Percentiles rank a stretch among this genome's conserved stretches.
phyloP scores from a whole-genome alignment of 2,797 vertebrate species.

The Carduelis carduelis region DNA sequence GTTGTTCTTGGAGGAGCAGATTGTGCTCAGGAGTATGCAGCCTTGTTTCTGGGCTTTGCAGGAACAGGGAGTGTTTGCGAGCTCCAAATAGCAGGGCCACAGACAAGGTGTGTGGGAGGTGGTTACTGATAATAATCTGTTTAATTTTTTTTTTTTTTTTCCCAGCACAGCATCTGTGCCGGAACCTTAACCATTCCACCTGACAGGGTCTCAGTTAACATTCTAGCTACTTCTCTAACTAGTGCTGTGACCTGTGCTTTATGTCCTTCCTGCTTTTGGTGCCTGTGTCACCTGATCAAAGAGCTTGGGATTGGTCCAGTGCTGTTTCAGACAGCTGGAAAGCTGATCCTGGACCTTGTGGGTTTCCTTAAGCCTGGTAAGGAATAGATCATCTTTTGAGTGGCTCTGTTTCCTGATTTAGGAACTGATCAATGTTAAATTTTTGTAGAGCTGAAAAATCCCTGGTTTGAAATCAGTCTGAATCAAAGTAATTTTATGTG shows the following conservation, averaged over 20 bases:
- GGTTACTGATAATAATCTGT: not conserved
- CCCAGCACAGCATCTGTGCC: not conserved
- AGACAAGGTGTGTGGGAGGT: not conserved
- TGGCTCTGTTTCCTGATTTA: not conserved
- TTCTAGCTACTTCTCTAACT: not conserved
- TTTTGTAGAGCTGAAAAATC: not conserved
- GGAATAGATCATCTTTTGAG: not conserved
- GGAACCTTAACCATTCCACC: not conserved
- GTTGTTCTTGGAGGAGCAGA: not conserved
- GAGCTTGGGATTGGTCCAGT: not conserved
- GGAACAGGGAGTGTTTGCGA: not conserved
- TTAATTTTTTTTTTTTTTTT: too few species aligned
- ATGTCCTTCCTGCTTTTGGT: not conserved
- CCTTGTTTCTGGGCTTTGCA: not conserved
- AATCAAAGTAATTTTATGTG: conserved; percentile 9
- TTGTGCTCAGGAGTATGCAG: not conserved
- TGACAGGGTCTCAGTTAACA: not conserved
- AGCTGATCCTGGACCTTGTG: not conserved
- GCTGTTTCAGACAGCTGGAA: not conserved
- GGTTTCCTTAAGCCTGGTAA: not conserved
- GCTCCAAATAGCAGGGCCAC: not conserved
- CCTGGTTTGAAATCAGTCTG: not conserved
- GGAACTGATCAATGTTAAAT: not conserved
- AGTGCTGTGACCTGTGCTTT: not conserved
- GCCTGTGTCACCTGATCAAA: not conserved